phyloP scores from a whole-genome alignment of 2,888 invertebrate genomes.

The Tipula confusa region DNA sequence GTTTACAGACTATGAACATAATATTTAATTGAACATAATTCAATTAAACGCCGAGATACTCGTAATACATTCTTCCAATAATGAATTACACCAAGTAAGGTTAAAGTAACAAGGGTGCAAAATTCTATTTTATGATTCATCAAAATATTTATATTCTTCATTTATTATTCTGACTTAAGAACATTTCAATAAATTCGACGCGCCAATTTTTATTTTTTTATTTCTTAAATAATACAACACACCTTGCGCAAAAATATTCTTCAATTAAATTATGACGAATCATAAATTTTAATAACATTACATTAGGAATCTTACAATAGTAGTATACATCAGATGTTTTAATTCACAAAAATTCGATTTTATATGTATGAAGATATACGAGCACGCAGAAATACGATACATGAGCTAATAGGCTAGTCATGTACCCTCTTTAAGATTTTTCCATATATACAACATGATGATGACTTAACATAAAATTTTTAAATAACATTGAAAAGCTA shows the following conservation, averaged over 20 bases:
- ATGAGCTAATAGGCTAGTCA: not conserved
- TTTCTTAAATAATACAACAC: not conserved
- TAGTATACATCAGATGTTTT: not conserved
- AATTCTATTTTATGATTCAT: no score
- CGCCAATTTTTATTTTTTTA: not conserved
- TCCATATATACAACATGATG: not conserved
- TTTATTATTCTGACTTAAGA: no score
- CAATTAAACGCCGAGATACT: no score
- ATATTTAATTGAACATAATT: no score
- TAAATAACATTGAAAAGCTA: constrained; percentile 12
- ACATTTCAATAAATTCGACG: not conserved
- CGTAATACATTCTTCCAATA: no score
- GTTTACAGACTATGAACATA: no score
- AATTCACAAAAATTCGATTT: not conserved
- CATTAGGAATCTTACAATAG: not conserved
- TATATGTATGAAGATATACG: not conserved
- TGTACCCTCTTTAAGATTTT: constrained; percentile 3
- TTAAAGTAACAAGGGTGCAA: no score
- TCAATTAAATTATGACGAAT: constrained; percentile 20
- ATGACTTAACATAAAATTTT: not conserved
- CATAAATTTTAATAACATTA: not conserved
- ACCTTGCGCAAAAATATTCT: not conserved
- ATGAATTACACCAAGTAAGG: no score
- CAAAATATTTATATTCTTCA: no score
- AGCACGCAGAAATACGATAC: not conserved